Percentiles rank a stretch among this genome's conserved stretches.
phyloP scores from a whole-genome alignment of 2,888 invertebrate species.

The Phortica okadai region DNA sequence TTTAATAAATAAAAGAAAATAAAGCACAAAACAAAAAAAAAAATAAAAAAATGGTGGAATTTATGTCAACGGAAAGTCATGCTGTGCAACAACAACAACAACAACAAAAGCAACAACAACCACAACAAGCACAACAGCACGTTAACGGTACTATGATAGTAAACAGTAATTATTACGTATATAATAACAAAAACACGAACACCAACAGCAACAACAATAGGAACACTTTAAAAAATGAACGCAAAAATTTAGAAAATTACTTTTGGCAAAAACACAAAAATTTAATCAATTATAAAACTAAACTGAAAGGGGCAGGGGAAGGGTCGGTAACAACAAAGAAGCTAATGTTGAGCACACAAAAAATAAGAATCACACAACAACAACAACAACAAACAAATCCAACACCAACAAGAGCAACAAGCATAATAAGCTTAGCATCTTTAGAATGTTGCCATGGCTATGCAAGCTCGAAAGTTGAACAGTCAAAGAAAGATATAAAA shows the following conservation, averaged over 20 bases:
- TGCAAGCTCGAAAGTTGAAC: background rate
- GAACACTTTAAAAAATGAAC: background rate
- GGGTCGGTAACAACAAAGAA: background rate
- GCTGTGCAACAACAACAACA: conserved; percentile 18
- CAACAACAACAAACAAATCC: background rate
- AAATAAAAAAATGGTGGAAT: background rate
- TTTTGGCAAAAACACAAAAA: conserved; percentile 36
- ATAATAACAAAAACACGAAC: background rate
- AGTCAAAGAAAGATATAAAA: background rate
- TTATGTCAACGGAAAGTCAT: conserved; percentile 8
- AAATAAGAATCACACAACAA: background rate
- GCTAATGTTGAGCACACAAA: background rate
- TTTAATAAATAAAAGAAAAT: background rate
- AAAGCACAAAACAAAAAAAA: conserved; percentile 6
- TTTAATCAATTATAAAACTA: conserved; percentile 42
- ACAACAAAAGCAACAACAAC: background rate
- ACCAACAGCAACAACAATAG: background rate
- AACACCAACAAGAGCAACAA: background rate
- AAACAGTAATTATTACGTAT: background rate
- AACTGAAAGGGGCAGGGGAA: conserved; percentile 44
- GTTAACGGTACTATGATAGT: conserved; percentile 3
- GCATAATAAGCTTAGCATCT: background rate
- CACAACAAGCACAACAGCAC: background rate
- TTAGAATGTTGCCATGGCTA: background rate
- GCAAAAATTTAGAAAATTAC: conserved; percentile 10